Base-by-base conservation (phyloP, 1,140 invertebrate species). In the Phenacoccus solenopsis region DNA sequence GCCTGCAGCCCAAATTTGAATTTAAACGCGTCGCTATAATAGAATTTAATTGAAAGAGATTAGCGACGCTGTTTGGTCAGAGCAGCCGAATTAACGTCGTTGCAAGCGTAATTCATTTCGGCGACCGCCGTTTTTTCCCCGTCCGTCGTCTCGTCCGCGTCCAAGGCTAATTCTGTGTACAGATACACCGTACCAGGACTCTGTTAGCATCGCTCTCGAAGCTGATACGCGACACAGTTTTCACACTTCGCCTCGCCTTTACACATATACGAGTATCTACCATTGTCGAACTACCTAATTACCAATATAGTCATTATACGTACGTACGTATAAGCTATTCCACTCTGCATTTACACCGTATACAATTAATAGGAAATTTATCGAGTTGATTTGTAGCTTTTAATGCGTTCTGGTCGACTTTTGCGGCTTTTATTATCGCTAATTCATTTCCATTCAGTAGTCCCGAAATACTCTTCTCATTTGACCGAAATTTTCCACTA, bases 31-130 rank as follows among this genome's bases (percentile, higher is more conserved):
- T n/a, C 38, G 38, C 38, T 49, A 49, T 49, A 49, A 49, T 49
- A 49, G 38, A 49, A 49, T 49, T 49, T 49, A 49, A 49, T 49
- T 49, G 38, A 49, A 49, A 49, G 38, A 49, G 38, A 49, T 49
- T 49, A 49, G 12, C 5, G 38, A 16, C 38, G 30, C 13, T 49
- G 38, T 49, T 49, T 49, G 38, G 38, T 49, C 38, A 49, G 20
- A 49, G 5, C 20, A 49, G 20, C 20, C 38, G 38, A 49, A 49
- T 49, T 49, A 49, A 49, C 38, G 38, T 49, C 20, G 20, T n/a
- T 16, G 5, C 30, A 2, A 49, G 38, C n/a, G n/a, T n/a, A n/a
- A n/a, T n/a, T n/a, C n/a, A n/a, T n/a, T n/a, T n/a, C n/a, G n/a
- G n/a, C n/a, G n/a, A n/a, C 20, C 38, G 38, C 30, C 30, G 20